A percentile compares a stretch with the other conserved stretches of the same genome.
Evolutionary conservation across 2,113 vertebrate species (phyloP).

Genomic region (Nothoprocta pentlandii): DNA sequence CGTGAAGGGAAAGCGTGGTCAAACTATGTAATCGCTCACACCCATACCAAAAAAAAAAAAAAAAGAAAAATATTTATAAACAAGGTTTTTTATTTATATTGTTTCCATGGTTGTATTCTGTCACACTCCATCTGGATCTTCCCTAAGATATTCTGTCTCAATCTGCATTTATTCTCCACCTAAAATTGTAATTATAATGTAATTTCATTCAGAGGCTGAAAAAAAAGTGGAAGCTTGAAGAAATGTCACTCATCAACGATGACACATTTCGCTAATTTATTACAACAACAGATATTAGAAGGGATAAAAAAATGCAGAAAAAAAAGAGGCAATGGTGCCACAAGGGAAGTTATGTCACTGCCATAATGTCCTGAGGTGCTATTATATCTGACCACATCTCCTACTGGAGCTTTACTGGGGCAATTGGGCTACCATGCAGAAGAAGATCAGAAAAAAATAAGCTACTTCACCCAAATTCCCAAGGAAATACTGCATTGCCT

Average conservation of each 20-base stretch:
- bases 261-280: not conserved
- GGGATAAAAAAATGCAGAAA: not conserved
- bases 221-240: not conserved
- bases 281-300: not conserved
- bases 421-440: not conserved
- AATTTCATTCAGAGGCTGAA: not conserved
- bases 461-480: not conserved
- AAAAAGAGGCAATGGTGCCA: not conserved
- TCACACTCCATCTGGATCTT: constrained; percentile 21
- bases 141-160: not conserved
- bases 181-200: not conserved
- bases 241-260: not conserved
- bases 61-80: constrained; percentile 21
- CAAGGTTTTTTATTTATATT: constrained; percentile 4
- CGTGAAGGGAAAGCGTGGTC: not conserved
- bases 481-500: accelerated
- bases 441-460: not conserved
- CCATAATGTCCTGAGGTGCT: not conserved
- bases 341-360: not conserved
- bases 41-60: not conserved
- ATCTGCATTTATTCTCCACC: not conserved
- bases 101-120: constrained; percentile 9
- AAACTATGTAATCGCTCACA: constrained; percentile 8
- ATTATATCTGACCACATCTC: not conserved
- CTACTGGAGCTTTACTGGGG: not conserved